Evolutionary conservation across 2,888 invertebrate genomes (phyloP).

Genomic region (Dynastes grantii): DNA sequence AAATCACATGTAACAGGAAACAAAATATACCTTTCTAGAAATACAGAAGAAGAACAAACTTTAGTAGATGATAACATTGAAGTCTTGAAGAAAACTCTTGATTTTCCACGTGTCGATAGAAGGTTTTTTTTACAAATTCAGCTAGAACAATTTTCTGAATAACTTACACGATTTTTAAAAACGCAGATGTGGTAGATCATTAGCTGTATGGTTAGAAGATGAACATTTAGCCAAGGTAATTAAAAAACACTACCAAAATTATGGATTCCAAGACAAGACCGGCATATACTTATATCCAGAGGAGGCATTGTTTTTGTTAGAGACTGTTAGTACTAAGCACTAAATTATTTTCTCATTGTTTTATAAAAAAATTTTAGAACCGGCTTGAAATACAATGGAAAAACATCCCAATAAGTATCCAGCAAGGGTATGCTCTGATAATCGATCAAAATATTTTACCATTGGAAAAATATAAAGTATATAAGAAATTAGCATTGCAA

Average conservation of each 20-base stretch:
- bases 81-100: constrained; percentile 56
- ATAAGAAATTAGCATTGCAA: constrained; percentile 62
- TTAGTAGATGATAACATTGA: constrained; percentile 57
- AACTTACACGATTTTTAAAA: background rate
- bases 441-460: constrained; percentile 59
- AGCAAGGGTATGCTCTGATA: constrained; percentile 77
- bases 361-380: constrained; percentile 71
- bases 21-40: constrained; percentile 61
- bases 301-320: constrained; percentile 78
- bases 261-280: constrained; percentile 64
- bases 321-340: constrained; percentile 73
- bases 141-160: constrained; percentile 20
- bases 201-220: constrained; percentile 62
- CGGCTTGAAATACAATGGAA: constrained; percentile 75
- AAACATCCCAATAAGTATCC: constrained; percentile 76
- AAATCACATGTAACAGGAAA: constrained; percentile 59
- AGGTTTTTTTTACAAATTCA: constrained; percentile 58
- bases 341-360: constrained; percentile 59
- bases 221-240: constrained; percentile 60
- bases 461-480: constrained; percentile 61
- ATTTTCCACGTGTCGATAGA: constrained; percentile 62
- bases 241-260: constrained; percentile 60
- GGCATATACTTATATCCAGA: constrained; percentile 74
- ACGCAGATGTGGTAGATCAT: constrained; percentile 62
- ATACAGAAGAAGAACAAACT: constrained; percentile 53